Percentiles rank a stretch among this genome's conserved stretches.
Evolutionary conservation across 2,113 vertebrate genomes (phyloP).

Genomic region (Fulica atra): DNA sequence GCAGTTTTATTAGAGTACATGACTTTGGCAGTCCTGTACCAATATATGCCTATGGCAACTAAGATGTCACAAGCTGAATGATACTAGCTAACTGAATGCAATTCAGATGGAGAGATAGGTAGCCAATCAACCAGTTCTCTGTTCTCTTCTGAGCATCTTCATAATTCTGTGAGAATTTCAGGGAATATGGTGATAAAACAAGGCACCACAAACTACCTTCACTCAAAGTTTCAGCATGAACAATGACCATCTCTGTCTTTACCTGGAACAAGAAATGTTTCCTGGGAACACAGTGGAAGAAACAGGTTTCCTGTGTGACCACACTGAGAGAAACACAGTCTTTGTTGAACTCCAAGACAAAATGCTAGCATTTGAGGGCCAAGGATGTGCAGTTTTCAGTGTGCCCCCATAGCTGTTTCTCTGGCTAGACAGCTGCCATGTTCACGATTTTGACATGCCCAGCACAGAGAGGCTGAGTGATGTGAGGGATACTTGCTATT

Average conservation of each 20-base stretch:
- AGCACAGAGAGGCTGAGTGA: not conserved
- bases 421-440: not conserved
- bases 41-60: not conserved
- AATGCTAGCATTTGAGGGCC: not conserved
- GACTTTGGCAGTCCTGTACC: not conserved
- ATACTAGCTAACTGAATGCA: not conserved
- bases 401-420: not conserved
- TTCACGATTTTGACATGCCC: accelerated
- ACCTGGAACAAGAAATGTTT: not conserved
- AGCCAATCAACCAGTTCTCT: not conserved
- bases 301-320: not conserved
- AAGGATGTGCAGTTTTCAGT: not conserved
- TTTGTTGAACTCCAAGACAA: not conserved
- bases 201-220: not conserved
- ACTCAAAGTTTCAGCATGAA: not conserved
- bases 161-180: not conserved
- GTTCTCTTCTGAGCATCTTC: not conserved
- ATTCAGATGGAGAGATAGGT: not conserved
- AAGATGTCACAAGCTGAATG: not conserved
- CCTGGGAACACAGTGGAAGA: not conserved
- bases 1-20: not conserved
- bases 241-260: not conserved
- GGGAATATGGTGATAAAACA: not conserved
- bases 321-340: not conserved
- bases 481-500: not conserved